Evolutionary conservation across 2,797 vertebrate genomes (phyloP), one percentile per base, ranked within the genome.

Genomic region (Novumbra hubbsi): DNA sequence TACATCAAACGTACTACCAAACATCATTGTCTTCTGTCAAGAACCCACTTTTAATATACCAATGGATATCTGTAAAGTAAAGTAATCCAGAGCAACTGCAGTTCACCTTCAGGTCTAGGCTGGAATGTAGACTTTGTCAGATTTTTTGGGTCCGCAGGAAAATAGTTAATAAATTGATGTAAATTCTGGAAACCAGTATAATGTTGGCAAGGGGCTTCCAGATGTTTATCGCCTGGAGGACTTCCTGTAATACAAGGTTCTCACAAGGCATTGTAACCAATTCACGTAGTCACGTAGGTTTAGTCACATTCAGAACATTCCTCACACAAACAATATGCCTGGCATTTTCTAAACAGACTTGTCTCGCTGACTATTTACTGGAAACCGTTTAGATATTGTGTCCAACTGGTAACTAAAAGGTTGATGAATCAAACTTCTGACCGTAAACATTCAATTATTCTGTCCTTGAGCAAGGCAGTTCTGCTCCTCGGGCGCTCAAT

Each of bases 71-170:
- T 57, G n/a, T 57, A 8, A 57, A n/a, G 8, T 57, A 8, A 24
- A 21, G 55, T 57, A n/a, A 12, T 21, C n/a, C 28, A 64, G 28
- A 28, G 16, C 1, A 5, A 64, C 24, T 28, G 15, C 65, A 77
- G 55, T 15, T 69, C n/a, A 71, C 32, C 12, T 11, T 21, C 19
- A 32, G 8, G 21, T 34, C 64, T 49, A 63, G 45, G 1, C 68
- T 16, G 15, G 73, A 72, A 67, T 9, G 71, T 6, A 66, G 64
- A 17, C 24, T 30, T 8, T 1, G 28, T 27, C 63, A 73, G 75
- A 73, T 28, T 16, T 62, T 64, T 55, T 55, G 60, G 30, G 72
- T 76, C 73, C 4, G 72, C 64, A 12, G 49, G 60, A 32, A 5
- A 12, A 72, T 55, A 52, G 50, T 52, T 32, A 32, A 32, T 32